Conservation (phyloP, 2,797 vertebrate genomes). For the Diplodus sargus region DNA sequence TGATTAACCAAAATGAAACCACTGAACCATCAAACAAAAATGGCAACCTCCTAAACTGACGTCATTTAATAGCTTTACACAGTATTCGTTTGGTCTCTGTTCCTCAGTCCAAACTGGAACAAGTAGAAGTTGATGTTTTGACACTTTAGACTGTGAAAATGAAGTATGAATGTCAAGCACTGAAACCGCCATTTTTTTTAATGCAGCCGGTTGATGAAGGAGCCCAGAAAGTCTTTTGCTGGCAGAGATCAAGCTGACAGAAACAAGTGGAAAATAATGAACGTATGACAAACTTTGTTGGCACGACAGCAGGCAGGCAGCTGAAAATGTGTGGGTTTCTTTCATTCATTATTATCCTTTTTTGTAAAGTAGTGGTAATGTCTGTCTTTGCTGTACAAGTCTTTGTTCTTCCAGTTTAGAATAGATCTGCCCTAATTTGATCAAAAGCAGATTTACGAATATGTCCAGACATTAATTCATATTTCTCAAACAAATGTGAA, state of each 20-base stretch:
- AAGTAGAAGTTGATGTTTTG: constrained; percentile 29
- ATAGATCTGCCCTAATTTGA: background rate
- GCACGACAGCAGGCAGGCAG: constrained; percentile 15
- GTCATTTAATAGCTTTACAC: constrained; percentile 30
- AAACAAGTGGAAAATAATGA: constrained; percentile 35
- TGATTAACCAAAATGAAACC: constrained; percentile 8
- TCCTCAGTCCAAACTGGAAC: constrained; percentile 36
- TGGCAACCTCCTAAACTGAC: constrained; percentile 22
- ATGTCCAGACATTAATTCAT: background rate
- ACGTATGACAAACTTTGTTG: constrained; percentile 12
- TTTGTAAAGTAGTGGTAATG: background rate
- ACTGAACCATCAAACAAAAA: constrained; percentile 31
- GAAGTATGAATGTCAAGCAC: constrained; percentile 22
- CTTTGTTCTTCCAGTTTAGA: background rate
- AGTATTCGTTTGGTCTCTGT: constrained; percentile 15
- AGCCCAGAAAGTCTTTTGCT: constrained; percentile 18
- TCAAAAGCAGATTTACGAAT: background rate
- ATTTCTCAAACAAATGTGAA: background rate
- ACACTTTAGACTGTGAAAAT: constrained; percentile 38
- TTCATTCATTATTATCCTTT: constrained; percentile 9
- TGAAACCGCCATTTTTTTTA: constrained; percentile 17
- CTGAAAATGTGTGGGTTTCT: background rate
- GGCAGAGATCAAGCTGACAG: constrained; percentile 31
- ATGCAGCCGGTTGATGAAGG: constrained; percentile 29
- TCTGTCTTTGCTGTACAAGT: background rate